Evolutionary conservation across 2,113 vertebrate species (phyloP), one percentile per base, ranked within the genome.

Genomic region (Haemorhous mexicanus): DNA sequence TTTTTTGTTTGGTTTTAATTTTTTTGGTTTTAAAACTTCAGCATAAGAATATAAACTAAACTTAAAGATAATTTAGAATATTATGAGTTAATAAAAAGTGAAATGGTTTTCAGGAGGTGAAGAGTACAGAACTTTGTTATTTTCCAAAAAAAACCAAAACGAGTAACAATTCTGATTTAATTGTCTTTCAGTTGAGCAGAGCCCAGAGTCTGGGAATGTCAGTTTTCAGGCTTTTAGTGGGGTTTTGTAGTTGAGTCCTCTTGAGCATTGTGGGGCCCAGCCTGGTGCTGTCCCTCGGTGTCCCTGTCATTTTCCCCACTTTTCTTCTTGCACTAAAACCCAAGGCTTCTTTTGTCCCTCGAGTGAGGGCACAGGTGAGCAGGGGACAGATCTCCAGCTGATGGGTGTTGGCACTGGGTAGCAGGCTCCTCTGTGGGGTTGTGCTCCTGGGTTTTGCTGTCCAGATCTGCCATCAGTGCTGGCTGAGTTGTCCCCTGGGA

Each of bases 391-490:
- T 37, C 4, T 52, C 4, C 30, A 18, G 5, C 46, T 49, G 12
- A 0, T 4, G 20, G 33, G 5, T 55, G 22, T 8, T 70, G 67
- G 73, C 52, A 5, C n/a, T 22, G 41, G 19, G 22, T 18, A 24
- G 64, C 28, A 19, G 4, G 12, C 61, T 74, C 24, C 11, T 2
- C 4, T 28, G 15, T 28, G 59, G 58, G 47, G 0, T 8, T 47
- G 37, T 63, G 43, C 52, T 56, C 14, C 47, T 35, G 69, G 24
- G 10, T 83, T 74, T 18, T 0, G 0, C 41, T 50, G 32, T 26
- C 46, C 15, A 3, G 3, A 6, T n/a, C 4, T 47, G 37, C 64
- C n/a, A 0, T 16, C 10, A 9, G 39, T 17, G 21, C 11, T 15
- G 53, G 37, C 5, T 12, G 33, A 33, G 22, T 11, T 61, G 39